These are phyloP conservation scores for Psix sp. DNA, from an alignment of 1,140 invertebrate species.

Conservation along the genomic window DNA sequence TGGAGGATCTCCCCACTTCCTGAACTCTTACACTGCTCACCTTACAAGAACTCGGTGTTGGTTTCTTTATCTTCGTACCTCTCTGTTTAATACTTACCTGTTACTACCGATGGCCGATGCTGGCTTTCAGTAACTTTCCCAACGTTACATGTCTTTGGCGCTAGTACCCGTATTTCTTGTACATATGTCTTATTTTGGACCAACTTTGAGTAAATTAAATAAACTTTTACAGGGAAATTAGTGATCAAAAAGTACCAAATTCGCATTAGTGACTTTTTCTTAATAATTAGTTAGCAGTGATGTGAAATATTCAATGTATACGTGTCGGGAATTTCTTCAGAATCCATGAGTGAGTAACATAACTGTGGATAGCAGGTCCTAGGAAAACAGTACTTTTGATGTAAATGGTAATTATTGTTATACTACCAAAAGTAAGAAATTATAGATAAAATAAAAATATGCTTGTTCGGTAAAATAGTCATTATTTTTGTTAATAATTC, in stretches of 20 bases:
- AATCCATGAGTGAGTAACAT: conserved; percentile 5
- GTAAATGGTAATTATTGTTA: no score
- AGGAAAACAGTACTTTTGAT: no score
- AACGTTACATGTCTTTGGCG: conserved; percentile 24
- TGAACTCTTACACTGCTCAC: conserved; percentile 45
- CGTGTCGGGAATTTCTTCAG: not conserved
- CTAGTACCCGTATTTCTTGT: conserved; percentile 9
- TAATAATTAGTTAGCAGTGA: conserved; percentile 27
- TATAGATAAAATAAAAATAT: no score
- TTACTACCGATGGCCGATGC: conserved; percentile 50
- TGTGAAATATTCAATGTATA: conserved; percentile 4
- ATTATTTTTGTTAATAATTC: no score
- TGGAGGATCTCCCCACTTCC: conserved; percentile 9
- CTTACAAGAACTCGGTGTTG: conserved; percentile 45
- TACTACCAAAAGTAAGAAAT: no score
- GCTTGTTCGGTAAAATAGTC: no score
- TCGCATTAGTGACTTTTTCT: no score
- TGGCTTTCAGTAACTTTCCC: conserved; percentile 53
- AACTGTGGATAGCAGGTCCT: conserved; percentile 8
- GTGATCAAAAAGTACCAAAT: no score
- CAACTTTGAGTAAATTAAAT: no score
- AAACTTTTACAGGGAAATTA: no score
- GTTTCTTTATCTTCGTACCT: conserved; percentile 20
- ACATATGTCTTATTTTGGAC: conserved; percentile 10
- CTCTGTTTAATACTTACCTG: conserved; percentile 51